Conservation (phyloP, 2,888 invertebrate genomes). For the Disparrhopalites patrizii region DNA sequence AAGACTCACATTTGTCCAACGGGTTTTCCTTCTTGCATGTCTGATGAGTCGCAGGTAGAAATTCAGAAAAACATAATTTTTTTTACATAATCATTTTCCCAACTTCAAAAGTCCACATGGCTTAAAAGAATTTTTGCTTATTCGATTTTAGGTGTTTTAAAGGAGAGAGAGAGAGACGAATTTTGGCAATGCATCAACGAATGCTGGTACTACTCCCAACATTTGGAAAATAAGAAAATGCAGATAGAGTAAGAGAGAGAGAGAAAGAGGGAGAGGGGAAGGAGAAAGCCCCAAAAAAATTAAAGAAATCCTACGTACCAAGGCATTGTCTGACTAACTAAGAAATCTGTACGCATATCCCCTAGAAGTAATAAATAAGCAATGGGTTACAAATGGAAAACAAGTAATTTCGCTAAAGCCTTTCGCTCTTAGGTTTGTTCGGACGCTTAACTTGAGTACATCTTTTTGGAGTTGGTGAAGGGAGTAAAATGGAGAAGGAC, state of each 20-base stretch:
- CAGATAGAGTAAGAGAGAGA: neutral
- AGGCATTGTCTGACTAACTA: neutral
- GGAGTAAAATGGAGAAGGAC: too few relatives aligned
- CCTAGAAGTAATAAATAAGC: constrained; percentile 3
- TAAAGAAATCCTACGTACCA: too few relatives aligned
- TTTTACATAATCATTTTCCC: too few relatives aligned
- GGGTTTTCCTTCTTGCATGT: too few relatives aligned
- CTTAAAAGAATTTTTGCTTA: too few relatives aligned
- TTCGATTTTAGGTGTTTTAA: too few relatives aligned
- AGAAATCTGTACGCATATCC: constrained; percentile 9
- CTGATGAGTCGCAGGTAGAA: too few relatives aligned
- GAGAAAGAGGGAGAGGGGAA: neutral
- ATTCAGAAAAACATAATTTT: too few relatives aligned
- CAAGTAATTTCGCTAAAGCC: constrained; percentile 1
- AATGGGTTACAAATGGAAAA: constrained; percentile 9
- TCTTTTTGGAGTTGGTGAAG: constrained; percentile 4
- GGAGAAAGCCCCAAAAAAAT: too few relatives aligned
- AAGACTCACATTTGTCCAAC: neutral
- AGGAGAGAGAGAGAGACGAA: neutral
- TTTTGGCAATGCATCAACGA: constrained; percentile 12
- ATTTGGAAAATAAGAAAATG: neutral
- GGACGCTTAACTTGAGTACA: neutral
- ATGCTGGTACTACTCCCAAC: too few relatives aligned
- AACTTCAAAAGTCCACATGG: too few relatives aligned
- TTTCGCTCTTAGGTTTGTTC: neutral